Evolutionary conservation across 92 coral and sea anemone species (phyloP), one percentile per base, ranked within the genome.

Genomic region (Blastomussa wellsi): DNA sequence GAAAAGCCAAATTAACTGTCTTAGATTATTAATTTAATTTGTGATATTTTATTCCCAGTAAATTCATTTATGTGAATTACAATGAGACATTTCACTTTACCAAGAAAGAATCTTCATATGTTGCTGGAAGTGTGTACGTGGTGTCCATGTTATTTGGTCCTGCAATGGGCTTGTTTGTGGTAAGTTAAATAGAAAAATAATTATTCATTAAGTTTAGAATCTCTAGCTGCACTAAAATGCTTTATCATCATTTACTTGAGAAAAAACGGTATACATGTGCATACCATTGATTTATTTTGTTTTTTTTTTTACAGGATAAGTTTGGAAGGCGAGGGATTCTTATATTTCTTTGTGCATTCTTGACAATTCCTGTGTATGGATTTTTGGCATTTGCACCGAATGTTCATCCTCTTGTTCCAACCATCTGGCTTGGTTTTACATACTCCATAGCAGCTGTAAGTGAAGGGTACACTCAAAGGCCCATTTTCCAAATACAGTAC

Each of bases 401-500:
- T 33, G 98, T 91, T 16, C 98, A 92, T 83, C 98, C 98, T 3
- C 88, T 94, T 37, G 87, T 94, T 0, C 76, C 93, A 1, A 94
- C 98, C 20, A 76, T 94, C 32, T 94, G 98, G 98, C 93, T 94
- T 62, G 98, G 98, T 7, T 80, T 92, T 26, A 92, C 90, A 73
- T 94, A 94, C 80, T 94, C 98, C 60, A 88, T 88, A 48, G 98
- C 98, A 36, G 98, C 98, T 75, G 98, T 94, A 86, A 86, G 98
- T 88, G 17, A 22, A 13, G 1, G 29, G 31, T 39, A 7, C 44
- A 39, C 7, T 39, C 3, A 3, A 3, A 39, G 44, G 4, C 44
- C 44, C n/a, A n/a, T 39, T 39, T 39, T 39, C 44, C 44, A 39
- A 39, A 3, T 39, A 3, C 44, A 3, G 44, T 39, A 39, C 44